These are phyloP conservation scores for Muscina levida DNA, from an alignment of 2,888 invertebrate genomes.

Conservation along the genomic window DNA sequence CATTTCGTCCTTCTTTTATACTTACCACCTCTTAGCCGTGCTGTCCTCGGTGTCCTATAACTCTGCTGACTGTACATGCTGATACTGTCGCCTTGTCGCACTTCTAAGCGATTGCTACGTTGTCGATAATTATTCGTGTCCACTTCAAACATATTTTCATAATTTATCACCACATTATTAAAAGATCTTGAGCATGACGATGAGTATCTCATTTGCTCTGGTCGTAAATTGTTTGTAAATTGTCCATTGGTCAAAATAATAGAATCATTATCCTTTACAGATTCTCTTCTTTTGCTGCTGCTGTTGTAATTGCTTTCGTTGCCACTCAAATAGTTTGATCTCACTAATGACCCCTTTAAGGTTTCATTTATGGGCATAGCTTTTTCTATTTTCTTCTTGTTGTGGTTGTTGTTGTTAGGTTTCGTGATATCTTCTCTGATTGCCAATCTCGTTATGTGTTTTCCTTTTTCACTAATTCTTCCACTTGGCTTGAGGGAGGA, in stretches of 20 bases:
- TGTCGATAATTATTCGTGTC: not conserved
- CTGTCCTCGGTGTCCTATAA: not conserved
- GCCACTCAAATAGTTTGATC: constrained; percentile 15
- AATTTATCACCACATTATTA: constrained; percentile 28
- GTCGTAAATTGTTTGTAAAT: not conserved
- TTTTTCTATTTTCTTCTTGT: not conserved
- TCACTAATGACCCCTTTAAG: not conserved
- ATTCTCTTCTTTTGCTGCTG: no score
- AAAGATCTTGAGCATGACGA: not conserved
- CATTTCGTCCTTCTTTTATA: no score
- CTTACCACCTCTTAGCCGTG: constrained; percentile 46
- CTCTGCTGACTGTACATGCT: constrained; percentile 20
- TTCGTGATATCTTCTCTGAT: not conserved
- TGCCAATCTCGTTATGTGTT: not conserved
- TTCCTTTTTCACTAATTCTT: not conserved
- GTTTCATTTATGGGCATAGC: constrained; percentile 27
- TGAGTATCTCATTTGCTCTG: not conserved
- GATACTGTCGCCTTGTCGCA: not conserved
- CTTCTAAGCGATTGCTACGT: not conserved
- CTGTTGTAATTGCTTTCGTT: no score
- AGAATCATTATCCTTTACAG: no score
- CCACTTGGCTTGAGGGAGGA: not conserved
- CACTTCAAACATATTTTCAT: constrained; percentile 26
- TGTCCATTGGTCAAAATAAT: not conserved
- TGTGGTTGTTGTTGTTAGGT: not conserved